phyloP scores from a whole-genome alignment of 2,113 vertebrate genomes.

The Cebidichthys violaceus region DNA sequence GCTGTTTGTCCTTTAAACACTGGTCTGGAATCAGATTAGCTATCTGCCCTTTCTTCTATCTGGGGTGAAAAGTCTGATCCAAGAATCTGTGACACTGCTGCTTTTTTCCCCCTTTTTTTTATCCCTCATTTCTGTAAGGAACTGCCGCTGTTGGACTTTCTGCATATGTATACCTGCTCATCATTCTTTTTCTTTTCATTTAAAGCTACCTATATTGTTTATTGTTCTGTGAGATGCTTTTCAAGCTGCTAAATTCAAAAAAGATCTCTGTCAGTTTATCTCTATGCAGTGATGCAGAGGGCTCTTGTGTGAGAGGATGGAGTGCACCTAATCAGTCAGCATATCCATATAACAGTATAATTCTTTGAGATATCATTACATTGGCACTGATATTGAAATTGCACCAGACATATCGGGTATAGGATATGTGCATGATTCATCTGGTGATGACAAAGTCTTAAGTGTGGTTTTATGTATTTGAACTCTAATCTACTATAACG shows the following conservation, averaged over 20 bases:
- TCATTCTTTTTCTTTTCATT: neutral
- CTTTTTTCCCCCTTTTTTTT: neutral
- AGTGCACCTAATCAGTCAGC: neutral
- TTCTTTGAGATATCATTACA: neutral
- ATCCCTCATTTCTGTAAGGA: conserved; percentile 49
- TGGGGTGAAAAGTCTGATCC: conserved; percentile 22
- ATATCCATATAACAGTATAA: neutral
- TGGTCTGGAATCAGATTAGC: conserved; percentile 31
- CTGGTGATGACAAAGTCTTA: neutral
- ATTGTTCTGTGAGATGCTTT: neutral
- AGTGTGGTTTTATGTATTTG: neutral
- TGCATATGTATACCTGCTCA: neutral
- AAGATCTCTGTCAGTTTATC: neutral
- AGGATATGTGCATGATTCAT: neutral
- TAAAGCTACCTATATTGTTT: neutral
- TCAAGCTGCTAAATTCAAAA: neutral
- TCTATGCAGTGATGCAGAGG: neutral
- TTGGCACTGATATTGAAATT: neutral
- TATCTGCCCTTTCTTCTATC: neutral
- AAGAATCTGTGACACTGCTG: conserved; percentile 1
- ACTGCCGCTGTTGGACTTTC: conserved; percentile 67
- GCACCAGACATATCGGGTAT: neutral
- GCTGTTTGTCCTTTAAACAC: conserved; percentile 3
- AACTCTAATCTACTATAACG: neutral
- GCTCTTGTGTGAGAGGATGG: neutral